Conservation (phyloP, 2,888 invertebrate species). For the Lumbricus terrestris region DNA sequence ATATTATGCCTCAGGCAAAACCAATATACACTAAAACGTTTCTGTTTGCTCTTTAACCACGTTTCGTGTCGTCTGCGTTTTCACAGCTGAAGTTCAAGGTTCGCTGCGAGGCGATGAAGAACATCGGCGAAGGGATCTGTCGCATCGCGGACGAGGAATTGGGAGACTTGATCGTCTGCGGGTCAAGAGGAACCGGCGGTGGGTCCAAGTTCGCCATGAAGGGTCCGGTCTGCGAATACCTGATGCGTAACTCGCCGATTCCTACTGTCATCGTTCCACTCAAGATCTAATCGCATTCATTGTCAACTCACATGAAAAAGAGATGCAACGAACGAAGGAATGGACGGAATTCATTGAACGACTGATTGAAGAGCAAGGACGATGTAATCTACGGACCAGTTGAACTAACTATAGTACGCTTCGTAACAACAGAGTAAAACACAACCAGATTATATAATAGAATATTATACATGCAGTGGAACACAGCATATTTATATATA, state of each 20-base stretch:
- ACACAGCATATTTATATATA: too few relatives aligned
- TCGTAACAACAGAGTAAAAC: too few relatives aligned
- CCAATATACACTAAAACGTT: too few relatives aligned
- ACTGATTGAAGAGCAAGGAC: too few relatives aligned
- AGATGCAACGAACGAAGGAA: too few relatives aligned
- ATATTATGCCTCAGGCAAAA: too few relatives aligned
- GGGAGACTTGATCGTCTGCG: slow-evolving; percentile 38
- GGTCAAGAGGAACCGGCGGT: slow-evolving; percentile 35
- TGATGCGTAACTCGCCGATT: slow-evolving; percentile 33
- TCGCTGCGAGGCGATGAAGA: slow-evolving; percentile 33
- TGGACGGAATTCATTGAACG: neutral
- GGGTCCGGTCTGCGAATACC: slow-evolving; percentile 39
- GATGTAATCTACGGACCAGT: neutral
- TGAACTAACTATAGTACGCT: too few relatives aligned
- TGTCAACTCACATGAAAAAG: neutral
- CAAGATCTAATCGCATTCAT: neutral
- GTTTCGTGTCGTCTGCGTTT: neutral
- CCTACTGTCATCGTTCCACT: slow-evolving; percentile 36
- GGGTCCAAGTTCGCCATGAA: slow-evolving; percentile 25
- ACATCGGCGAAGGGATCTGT: slow-evolving; percentile 40
- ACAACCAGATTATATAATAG: too few relatives aligned
- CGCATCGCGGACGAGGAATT: slow-evolving; percentile 37
- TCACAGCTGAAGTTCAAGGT: slow-evolving; percentile 40
- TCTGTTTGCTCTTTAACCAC: neutral
- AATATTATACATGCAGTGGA: too few relatives aligned